Evolutionary conservation across 1,140 invertebrate genomes (phyloP).

Genomic region (Camponotus floridanus): DNA sequence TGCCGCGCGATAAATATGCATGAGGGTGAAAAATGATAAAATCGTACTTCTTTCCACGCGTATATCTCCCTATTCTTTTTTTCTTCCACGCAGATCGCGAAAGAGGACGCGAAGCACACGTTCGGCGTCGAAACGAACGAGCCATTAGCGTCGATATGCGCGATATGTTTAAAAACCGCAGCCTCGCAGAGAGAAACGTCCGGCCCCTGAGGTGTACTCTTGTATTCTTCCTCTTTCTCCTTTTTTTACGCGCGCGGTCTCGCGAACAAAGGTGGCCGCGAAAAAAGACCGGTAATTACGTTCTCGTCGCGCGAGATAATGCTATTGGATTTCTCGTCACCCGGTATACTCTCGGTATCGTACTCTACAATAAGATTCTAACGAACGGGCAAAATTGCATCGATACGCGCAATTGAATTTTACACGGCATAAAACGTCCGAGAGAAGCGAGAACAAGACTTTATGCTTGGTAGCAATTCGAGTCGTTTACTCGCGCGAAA

Average conservation of each 20-base stretch:
- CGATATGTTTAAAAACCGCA: constrained; percentile 65
- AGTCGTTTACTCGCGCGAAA: constrained; percentile 53
- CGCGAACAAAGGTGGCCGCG: constrained; percentile 34
- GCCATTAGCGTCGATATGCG: constrained; percentile 70
- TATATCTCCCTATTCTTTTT: not conserved
- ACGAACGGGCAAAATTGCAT: constrained; percentile 34
- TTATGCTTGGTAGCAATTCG: constrained; percentile 50
- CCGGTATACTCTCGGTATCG: not conserved
- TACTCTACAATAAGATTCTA: constrained; percentile 12
- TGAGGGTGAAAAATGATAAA: constrained; percentile 74
- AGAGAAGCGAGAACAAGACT: constrained; percentile 28
- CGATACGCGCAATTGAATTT: constrained; percentile 51
- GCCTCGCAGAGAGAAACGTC: constrained; percentile 23
- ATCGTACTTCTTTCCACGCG: constrained; percentile 69
- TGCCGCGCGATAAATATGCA: constrained; percentile 72
- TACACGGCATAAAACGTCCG: constrained; percentile 42
- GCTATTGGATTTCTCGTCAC: constrained; percentile 40
- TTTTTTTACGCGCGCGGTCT: not conserved
- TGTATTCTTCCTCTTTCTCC: constrained; percentile 10
- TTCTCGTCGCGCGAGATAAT: not conserved
- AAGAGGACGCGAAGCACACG: constrained; percentile 23
- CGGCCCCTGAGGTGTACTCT: constrained; percentile 3
- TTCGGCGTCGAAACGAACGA: constrained; percentile 60
- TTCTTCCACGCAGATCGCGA: not conserved
- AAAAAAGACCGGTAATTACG: constrained; percentile 42